Evolutionary conservation across 2,888 invertebrate species (phyloP).

Genomic region (Bibio marci): DNA sequence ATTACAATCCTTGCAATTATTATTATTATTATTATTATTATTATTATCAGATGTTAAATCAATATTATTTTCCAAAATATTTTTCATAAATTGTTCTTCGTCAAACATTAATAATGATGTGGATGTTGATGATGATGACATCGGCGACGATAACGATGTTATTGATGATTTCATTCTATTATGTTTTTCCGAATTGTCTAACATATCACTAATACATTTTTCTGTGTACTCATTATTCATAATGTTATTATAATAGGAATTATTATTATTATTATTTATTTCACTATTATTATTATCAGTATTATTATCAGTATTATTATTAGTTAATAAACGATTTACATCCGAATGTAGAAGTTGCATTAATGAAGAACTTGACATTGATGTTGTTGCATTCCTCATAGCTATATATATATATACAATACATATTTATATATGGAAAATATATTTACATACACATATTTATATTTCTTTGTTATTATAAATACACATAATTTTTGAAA

Average conservation of each 20-base stretch:
- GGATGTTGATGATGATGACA: not conserved
- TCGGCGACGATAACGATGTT: not conserved
- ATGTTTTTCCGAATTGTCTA: no score
- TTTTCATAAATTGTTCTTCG: constrained; percentile 5
- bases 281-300: not conserved
- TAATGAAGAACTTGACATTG: not conserved
- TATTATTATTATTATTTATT: not conserved
- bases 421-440: no score
- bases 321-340: not conserved
- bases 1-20: not conserved
- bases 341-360: no score
- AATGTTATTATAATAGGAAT: no score
- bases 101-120: no score
- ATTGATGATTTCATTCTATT: no score
- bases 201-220: no score
- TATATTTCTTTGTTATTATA: no score
- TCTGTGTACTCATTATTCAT: no score
- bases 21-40: not conserved
- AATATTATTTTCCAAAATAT: constrained; percentile 1
- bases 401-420: no score
- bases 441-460: no score
- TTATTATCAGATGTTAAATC: not conserved
- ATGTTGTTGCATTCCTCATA: not conserved
- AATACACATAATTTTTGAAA: no score
- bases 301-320: not conserved